phyloP scores from a whole-genome alignment of 2,888 invertebrate genomes.

The Tipula confusa region DNA sequence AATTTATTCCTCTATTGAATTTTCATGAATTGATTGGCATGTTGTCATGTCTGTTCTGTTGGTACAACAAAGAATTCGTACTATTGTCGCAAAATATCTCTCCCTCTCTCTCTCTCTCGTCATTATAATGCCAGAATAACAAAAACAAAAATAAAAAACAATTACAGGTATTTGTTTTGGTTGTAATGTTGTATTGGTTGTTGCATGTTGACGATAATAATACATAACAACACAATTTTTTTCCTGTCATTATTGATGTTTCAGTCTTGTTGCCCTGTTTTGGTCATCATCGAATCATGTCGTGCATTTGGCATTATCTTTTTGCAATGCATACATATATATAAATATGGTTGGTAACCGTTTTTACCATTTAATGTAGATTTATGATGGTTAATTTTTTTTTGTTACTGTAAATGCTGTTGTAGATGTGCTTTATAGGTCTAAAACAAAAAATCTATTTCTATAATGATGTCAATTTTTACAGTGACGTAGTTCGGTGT shows the following conservation, averaged over 20 bases:
- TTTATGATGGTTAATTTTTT: not conserved
- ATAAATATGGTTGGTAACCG: not conserved
- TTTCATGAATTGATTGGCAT: slow-evolving; percentile 20
- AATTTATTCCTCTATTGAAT: not conserved
- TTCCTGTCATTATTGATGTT: not conserved
- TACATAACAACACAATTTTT: not conserved
- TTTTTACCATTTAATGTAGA: not conserved
- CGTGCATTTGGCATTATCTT: not conserved
- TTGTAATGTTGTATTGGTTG: not conserved
- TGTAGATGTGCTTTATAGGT: no score
- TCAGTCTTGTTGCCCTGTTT: not conserved
- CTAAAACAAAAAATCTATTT: no score
- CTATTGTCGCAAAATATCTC: not conserved
- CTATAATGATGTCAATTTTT: no score
- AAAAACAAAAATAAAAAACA: not conserved
- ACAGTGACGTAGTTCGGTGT: no score
- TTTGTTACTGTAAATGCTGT: no score
- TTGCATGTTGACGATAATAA: not conserved
- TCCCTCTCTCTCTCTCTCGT: not conserved
- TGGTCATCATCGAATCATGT: not conserved
- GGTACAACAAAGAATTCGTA: not conserved
- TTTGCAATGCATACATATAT: not conserved
- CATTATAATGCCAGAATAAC: not conserved
- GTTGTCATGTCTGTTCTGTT: not conserved
- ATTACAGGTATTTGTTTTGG: not conserved